Base-by-base conservation (phyloP, 2,797 vertebrate genomes). In the Sebastes flavidus region DNA sequence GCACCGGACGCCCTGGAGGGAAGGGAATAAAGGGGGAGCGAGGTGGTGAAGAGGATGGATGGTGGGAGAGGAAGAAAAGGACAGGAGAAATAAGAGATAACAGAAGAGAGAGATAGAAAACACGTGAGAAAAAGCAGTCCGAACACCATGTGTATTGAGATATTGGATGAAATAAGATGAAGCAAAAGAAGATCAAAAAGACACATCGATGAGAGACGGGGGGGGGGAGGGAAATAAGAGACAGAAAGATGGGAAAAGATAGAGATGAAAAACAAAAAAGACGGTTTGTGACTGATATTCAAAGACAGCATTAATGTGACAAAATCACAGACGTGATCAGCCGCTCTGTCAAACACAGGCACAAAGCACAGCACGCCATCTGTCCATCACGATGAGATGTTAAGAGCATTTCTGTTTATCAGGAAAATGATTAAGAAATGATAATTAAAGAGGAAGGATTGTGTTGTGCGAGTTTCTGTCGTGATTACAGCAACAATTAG, bases 1-100 rank as follows among this genome's bases (percentile, higher is more conserved):
- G 86, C 22, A 0, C 97, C 97, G 0, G 94, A 93, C 0, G 91
- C 82, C 78, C 97, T 98, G 90, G 1, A 25, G 49, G 14, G 90
- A 0, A 25, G 49, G 14, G 69, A 18, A 27, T 42, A 10, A 65
- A 42, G n/a, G 4, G 14, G 29, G 6, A 13, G 18, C 1, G 8
- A 54, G 14, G 18, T 10, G 30, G 16, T 9, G 20, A 38, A 49
- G 42, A 58, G 22, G 13, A 38, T 6, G 29, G 32, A 67, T 6
- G 29, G 14, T 22, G n/a, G 24, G 10, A 22, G 16, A 56, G 32
- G 20, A 14, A 59, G 16, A 16, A 42, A 18, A n/a, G 10, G 24
- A 18, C 1, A 56, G 30, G 10, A 32, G 18, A 8, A 42, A 73
- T 4, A 4, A 38, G 3, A 2, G 30, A 36, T 52, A 9, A 16